A percentile compares a stretch with the other conserved stretches of the same genome.
Evolutionary conservation across 2,888 invertebrate genomes (phyloP).

Genomic region (Diarsia dahlii): DNA sequence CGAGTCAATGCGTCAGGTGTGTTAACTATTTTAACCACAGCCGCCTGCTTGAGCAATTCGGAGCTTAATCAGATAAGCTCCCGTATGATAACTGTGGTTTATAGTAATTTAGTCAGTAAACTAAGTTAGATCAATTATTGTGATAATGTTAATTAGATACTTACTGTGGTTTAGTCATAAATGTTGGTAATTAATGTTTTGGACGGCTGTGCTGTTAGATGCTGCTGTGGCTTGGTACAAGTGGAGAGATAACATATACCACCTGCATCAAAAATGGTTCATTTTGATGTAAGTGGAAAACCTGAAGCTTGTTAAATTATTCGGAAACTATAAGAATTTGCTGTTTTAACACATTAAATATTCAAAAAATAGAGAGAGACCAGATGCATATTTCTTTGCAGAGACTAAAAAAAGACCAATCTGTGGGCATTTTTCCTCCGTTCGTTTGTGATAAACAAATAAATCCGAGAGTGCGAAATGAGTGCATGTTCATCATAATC

Average conservation of each 20-base stretch:
- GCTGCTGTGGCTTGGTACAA: background rate
- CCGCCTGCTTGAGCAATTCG: background rate
- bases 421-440: too few species aligned
- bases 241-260: background rate
- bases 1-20: background rate
- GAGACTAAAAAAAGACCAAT: too few species aligned
- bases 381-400: too few species aligned
- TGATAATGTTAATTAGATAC: slow-evolving; percentile 21
- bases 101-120: slow-evolving; percentile 34
- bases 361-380: too few species aligned
- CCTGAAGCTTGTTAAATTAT: too few species aligned
- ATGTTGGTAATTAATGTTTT: background rate
- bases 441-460: too few species aligned
- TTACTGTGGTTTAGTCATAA: background rate
- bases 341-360: too few species aligned
- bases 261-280: too few species aligned
- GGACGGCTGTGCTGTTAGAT: background rate
- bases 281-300: too few species aligned
- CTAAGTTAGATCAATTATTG: slow-evolving; percentile 31
- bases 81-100: slow-evolving; percentile 10
- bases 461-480: too few species aligned
- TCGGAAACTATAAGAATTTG: too few species aligned
- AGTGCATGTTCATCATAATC: too few species aligned
- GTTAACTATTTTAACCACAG: slow-evolving; percentile 24
- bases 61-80: slow-evolving; percentile 29